phyloP scores from a whole-genome alignment of 1,140 invertebrate species.

The Platorchestia sp. region DNA sequence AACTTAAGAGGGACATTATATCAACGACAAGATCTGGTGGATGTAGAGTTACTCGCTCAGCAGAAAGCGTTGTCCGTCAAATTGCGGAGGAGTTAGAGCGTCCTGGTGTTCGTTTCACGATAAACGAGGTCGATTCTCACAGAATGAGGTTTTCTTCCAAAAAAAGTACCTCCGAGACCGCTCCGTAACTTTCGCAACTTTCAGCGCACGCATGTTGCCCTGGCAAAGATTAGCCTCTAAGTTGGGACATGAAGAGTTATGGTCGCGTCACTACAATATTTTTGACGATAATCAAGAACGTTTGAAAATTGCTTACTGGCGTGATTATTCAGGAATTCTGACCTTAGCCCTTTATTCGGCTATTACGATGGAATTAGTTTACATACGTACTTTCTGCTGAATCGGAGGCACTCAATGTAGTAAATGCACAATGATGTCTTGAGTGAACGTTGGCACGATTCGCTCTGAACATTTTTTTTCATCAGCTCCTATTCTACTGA shows the following conservation, averaged over 20 bases:
- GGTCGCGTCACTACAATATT: background rate
- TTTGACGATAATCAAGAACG: background rate
- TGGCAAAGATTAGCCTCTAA: background rate
- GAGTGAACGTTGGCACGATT: no score
- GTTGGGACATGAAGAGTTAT: background rate
- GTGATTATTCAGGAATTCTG: no score
- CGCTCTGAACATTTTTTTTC: no score
- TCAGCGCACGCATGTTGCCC: background rate
- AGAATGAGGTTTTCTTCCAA: background rate
- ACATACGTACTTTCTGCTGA: no score
- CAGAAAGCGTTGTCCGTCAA: background rate
- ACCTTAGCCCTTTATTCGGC: no score
- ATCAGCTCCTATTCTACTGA: no score
- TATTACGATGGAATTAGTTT: no score
- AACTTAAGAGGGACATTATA: background rate
- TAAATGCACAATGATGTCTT: no score
- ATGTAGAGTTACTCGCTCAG: background rate
- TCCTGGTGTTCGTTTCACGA: background rate
- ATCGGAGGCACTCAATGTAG: no score
- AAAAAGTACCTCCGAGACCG: background rate
- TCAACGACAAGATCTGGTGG: background rate
- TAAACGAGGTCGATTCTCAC: background rate
- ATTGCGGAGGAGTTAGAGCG: background rate
- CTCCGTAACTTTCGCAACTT: conserved; percentile 3
- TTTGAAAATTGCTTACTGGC: no score